Percentiles rank a stretch among this genome's conserved stretches.
phyloP scores from a whole-genome alignment of 2,888 invertebrate species.

The Acleris laterana region DNA sequence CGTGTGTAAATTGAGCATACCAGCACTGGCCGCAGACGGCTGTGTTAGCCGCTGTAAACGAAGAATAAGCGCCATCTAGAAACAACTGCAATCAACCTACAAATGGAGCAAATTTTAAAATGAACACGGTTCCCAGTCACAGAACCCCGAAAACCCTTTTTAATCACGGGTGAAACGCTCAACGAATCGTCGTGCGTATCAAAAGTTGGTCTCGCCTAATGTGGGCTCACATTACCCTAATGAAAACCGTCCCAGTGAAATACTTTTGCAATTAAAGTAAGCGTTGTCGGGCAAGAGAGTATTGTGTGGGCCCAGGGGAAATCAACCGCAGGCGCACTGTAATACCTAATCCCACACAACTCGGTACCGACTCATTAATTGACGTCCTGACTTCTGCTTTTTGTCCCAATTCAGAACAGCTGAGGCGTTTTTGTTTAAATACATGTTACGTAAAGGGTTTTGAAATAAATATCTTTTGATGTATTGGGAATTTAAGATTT shows the following conservation, averaged over 20 bases:
- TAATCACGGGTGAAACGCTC: slow-evolving; percentile 48
- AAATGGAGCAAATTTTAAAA: not conserved
- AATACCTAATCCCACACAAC: slow-evolving; percentile 50
- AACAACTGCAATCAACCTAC: not conserved
- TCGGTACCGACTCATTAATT: slow-evolving; percentile 50
- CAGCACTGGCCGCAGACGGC: not conserved
- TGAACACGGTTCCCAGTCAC: slow-evolving; percentile 21
- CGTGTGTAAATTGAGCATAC: not conserved
- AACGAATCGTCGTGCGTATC: slow-evolving; percentile 42
- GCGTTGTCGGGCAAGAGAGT: slow-evolving; percentile 50
- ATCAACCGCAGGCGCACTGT: slow-evolving; percentile 56
- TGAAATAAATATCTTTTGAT: slow-evolving; percentile 4
- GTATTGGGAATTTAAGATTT: not conserved
- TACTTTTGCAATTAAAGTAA: slow-evolving; percentile 68
- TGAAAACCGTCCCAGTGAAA: slow-evolving; percentile 61
- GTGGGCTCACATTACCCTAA: slow-evolving; percentile 57
- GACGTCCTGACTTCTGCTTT: slow-evolving; percentile 42
- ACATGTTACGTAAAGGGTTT: slow-evolving; percentile 11
- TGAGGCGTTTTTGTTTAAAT: slow-evolving; percentile 9
- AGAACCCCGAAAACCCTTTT: slow-evolving; percentile 44
- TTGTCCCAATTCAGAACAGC: slow-evolving; percentile 17
- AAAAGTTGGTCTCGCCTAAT: slow-evolving; percentile 45
- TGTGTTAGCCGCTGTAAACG: not conserved
- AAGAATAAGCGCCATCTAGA: not conserved
- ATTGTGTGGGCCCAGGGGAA: slow-evolving; percentile 59